Evolutionary conservation across 2,797 vertebrate species (phyloP).

Genomic region (Danio aesculapii): DNA sequence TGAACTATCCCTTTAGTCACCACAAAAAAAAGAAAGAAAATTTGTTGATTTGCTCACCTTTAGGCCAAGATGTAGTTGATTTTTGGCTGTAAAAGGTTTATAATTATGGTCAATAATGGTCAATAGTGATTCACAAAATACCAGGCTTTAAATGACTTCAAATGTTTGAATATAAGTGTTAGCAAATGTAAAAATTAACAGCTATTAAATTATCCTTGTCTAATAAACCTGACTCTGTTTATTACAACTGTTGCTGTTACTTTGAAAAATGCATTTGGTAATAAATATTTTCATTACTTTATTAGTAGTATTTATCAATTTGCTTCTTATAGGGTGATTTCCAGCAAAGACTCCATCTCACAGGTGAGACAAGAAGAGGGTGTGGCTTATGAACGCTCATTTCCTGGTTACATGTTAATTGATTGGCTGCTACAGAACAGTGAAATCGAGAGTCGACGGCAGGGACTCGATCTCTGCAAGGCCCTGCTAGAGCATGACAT

Average conservation of each 20-base stretch:
- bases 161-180: background rate
- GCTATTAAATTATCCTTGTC: too few relatives aligned
- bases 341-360: constrained; percentile 80
- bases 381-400: constrained; percentile 81
- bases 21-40: too few relatives aligned
- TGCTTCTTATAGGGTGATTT: constrained; percentile 76
- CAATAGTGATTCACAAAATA: too few relatives aligned
- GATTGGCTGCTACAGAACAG: constrained; percentile 88
- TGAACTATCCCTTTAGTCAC: too few relatives aligned
- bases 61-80: too few relatives aligned
- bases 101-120: too few relatives aligned
- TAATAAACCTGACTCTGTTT: too few relatives aligned
- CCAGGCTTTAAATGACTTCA: background rate
- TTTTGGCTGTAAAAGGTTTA: too few relatives aligned
- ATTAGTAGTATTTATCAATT: background rate
- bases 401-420: constrained; percentile 84
- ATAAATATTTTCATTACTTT: background rate
- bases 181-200: background rate
- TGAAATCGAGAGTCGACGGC: constrained; percentile 80
- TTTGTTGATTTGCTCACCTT: too few relatives aligned
- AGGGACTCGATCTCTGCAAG: constrained; percentile 81
- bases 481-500: constrained; percentile 86
- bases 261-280: background rate
- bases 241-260: too few relatives aligned
- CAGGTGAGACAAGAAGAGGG: constrained; percentile 83